Conservation (phyloP, 2,888 invertebrate species). For the Epistrophella euchroma region DNA sequence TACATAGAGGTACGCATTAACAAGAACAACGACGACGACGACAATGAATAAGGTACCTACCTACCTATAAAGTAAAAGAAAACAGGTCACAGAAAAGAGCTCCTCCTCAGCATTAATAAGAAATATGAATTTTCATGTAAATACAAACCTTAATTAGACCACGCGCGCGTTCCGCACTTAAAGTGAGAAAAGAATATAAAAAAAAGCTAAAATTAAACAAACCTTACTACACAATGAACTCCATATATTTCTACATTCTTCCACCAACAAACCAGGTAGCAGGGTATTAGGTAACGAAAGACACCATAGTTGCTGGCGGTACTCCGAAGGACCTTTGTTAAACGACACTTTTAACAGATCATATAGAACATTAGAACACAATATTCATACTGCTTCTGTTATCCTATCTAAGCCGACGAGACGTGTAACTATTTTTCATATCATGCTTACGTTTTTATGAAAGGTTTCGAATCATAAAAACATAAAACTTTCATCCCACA, state of each 20-base stretch:
- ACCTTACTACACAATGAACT: constrained; percentile 24
- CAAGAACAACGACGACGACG: neutral
- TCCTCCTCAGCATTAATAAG: constrained; percentile 30
- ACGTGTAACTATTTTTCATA: constrained; percentile 54
- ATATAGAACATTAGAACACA: constrained; percentile 72
- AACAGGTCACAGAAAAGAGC: constrained; percentile 58
- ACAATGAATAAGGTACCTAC: neutral
- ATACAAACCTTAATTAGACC: constrained; percentile 69
- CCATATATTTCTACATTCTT: neutral
- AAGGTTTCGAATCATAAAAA: constrained; percentile 16
- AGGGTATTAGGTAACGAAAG: constrained; percentile 23
- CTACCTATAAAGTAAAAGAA: constrained; percentile 16
- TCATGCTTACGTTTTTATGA: constrained; percentile 51
- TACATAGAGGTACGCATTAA: neutral
- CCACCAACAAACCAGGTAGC: neutral
- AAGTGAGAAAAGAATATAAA: constrained; percentile 13
- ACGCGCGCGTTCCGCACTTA: constrained; percentile 37
- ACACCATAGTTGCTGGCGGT: neutral
- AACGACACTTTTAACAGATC: constrained; percentile 75
- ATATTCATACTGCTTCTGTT: constrained; percentile 58
- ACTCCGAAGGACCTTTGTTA: constrained; percentile 57
- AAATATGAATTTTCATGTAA: constrained; percentile 58
- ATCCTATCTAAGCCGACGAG: constrained; percentile 31
- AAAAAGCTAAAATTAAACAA: constrained; percentile 53
- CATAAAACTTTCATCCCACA: neutral